Percentiles rank a stretch among this genome's conserved stretches.
Evolutionary conservation across 1,140 invertebrate genomes (phyloP).

Genomic region (Bombus sylvicola): DNA sequence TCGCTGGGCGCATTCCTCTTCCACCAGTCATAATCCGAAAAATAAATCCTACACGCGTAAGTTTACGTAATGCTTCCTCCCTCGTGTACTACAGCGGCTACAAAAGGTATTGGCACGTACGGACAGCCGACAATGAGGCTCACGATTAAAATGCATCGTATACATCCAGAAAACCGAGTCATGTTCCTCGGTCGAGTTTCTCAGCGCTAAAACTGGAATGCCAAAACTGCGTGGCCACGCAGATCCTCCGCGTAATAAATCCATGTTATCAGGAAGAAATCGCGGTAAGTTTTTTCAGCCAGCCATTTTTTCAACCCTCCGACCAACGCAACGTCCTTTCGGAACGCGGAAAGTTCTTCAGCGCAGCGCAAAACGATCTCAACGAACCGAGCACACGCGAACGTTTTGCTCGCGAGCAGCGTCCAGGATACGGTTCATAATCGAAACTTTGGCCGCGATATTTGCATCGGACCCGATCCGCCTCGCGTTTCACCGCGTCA

Average conservation of each 20-base stretch:
- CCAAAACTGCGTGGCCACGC: not conserved
- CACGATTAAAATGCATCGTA: not conserved
- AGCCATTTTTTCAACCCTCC: not conserved
- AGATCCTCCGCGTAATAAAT: slow-evolving; percentile 10
- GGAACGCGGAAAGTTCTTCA: slow-evolving; percentile 24
- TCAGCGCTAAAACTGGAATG: slow-evolving; percentile 3
- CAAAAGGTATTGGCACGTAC: not conserved
- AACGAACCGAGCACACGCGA: not conserved
- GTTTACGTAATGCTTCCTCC: not conserved
- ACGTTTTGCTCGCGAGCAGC: not conserved
- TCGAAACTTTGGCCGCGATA: slow-evolving; percentile 8
- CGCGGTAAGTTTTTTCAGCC: not conserved
- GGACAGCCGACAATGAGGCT: not conserved
- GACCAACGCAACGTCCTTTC: not conserved
- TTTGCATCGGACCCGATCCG: not conserved
- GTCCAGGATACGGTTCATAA: not conserved
- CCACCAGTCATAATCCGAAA: slow-evolving; percentile 6
- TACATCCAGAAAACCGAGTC: not conserved
- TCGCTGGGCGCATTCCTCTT: not conserved
- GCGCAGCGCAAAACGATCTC: not conserved
- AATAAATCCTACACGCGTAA: not conserved
- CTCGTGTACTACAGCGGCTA: not conserved
- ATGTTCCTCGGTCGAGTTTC: not conserved
- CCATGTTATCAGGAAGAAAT: slow-evolving; percentile 27
- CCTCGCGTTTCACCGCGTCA: not conserved